These are phyloP conservation scores for Montipora foliosa DNA, from an alignment of 64 coral and sea anemone genomes.

Conservation along the genomic window DNA sequence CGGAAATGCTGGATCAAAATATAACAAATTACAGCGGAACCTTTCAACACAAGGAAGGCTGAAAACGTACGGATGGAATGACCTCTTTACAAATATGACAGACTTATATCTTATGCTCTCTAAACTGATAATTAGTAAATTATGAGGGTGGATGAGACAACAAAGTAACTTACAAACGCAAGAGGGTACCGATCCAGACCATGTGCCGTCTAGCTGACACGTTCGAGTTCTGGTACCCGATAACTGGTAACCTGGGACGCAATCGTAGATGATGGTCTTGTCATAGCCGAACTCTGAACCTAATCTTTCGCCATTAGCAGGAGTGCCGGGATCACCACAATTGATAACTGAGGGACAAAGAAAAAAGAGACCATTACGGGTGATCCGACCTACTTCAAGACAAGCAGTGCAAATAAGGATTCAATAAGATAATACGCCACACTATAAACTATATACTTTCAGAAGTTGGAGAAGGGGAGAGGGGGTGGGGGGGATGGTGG, in stretches of 20 bases:
- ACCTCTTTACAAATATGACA: too few relatives aligned
- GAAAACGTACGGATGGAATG: too few relatives aligned
- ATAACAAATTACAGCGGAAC: too few relatives aligned
- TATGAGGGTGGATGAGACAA: neutral
- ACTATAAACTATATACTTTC: too few relatives aligned
- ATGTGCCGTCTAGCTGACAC: constrained; percentile 76
- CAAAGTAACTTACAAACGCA: constrained; percentile 71
- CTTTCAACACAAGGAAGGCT: too few relatives aligned
- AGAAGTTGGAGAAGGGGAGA: too few relatives aligned
- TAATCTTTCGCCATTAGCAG: constrained; percentile 76
- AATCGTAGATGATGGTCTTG: constrained; percentile 74
- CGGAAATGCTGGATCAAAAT: too few relatives aligned
- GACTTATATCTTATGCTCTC: too few relatives aligned
- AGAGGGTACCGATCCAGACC: constrained; percentile 62
- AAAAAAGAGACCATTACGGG: neutral
- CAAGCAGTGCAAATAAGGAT: too few relatives aligned
- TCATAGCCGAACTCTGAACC: constrained; percentile 70
- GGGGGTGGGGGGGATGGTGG: too few relatives aligned
- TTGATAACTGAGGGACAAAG: constrained; percentile 39
- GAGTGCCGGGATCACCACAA: constrained; percentile 81
- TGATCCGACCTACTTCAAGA: neutral
- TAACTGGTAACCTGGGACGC: constrained; percentile 83
- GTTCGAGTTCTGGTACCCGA: constrained; percentile 53
- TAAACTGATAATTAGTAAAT: too few relatives aligned
- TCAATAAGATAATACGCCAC: too few relatives aligned